Evolutionary conservation across 2,888 invertebrate genomes (phyloP).

Genomic region (Agonopterix heracliana): DNA sequence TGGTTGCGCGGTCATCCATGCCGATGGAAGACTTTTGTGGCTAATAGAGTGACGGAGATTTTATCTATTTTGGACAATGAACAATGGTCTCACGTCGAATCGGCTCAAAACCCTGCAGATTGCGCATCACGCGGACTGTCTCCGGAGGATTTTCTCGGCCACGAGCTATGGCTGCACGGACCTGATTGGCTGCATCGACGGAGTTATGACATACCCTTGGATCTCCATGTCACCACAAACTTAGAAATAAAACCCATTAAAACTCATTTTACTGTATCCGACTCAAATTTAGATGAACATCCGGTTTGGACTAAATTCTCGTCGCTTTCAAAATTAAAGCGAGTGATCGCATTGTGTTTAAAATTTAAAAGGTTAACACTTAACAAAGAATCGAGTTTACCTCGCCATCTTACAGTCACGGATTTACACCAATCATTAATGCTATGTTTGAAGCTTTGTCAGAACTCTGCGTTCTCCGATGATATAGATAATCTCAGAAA

Average conservation of each 20-base stretch:
- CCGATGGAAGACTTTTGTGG: constrained; percentile 12
- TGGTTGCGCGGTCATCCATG: constrained; percentile 19
- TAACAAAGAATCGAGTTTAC: not conserved
- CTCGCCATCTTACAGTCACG: constrained; percentile 3
- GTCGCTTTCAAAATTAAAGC: constrained; percentile 7
- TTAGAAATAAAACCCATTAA: constrained; percentile 7
- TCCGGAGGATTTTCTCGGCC: constrained; percentile 14
- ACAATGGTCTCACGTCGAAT: constrained; percentile 20
- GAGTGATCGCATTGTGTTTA: constrained; percentile 14
- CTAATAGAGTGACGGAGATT: constrained; percentile 18
- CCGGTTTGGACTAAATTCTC: constrained; percentile 13
- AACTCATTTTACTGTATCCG: not conserved
- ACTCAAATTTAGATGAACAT: not conserved
- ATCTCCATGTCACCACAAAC: not conserved
- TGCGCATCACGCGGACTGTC: constrained; percentile 22
- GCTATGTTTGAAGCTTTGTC: constrained; percentile 11
- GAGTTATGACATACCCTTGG: not conserved
- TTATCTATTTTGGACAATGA: constrained; percentile 10
- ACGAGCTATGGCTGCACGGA: constrained; percentile 13
- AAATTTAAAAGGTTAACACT: constrained; percentile 7
- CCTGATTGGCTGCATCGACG: constrained; percentile 10
- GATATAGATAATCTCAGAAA: constrained; percentile 5
- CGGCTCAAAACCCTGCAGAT: constrained; percentile 24
- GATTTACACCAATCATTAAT: constrained; percentile 8
- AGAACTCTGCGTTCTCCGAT: constrained; percentile 6